These are phyloP conservation scores for Poecilia gillii DNA, from an alignment of 2,797 vertebrate genomes.

Conservation along the genomic window DNA sequence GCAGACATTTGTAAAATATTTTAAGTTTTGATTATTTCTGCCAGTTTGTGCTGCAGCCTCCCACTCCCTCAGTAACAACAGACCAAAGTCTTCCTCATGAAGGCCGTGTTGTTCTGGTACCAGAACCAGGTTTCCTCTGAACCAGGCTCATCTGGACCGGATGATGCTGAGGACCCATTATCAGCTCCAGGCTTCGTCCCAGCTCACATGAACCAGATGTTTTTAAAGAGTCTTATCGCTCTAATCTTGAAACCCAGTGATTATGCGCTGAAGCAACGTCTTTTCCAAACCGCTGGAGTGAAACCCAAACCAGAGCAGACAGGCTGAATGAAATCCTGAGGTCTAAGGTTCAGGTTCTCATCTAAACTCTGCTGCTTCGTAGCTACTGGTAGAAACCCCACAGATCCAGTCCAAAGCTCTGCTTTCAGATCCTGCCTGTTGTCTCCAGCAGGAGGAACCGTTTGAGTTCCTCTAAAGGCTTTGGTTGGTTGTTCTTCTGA, in stretches of 20 bases:
- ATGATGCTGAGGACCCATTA: not conserved
- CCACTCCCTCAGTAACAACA: not conserved
- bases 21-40: too few species aligned
- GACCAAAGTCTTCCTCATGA: not conserved
- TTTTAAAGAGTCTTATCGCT: not conserved
- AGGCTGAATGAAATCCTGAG: not conserved
- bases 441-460: not conserved
- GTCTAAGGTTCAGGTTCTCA: not conserved
- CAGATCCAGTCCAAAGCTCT: not conserved
- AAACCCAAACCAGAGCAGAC: not conserved
- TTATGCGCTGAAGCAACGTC: not conserved
- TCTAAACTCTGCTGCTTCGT: not conserved
- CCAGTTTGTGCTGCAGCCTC: not conserved
- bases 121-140: not conserved
- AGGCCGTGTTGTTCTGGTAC: not conserved
- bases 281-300: not conserved
- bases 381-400: not conserved
- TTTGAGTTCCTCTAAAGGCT: not conserved
- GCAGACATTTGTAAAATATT: not conserved
- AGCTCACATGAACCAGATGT: not conserved
- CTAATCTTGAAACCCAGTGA: not conserved
- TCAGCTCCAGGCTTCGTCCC: not conserved
- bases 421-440: not conserved
- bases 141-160: not conserved
- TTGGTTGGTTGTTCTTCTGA: conserved; percentile 25